Conservation (phyloP, 1,140 invertebrate species). For the Ridgeia piscesae region DNA sequence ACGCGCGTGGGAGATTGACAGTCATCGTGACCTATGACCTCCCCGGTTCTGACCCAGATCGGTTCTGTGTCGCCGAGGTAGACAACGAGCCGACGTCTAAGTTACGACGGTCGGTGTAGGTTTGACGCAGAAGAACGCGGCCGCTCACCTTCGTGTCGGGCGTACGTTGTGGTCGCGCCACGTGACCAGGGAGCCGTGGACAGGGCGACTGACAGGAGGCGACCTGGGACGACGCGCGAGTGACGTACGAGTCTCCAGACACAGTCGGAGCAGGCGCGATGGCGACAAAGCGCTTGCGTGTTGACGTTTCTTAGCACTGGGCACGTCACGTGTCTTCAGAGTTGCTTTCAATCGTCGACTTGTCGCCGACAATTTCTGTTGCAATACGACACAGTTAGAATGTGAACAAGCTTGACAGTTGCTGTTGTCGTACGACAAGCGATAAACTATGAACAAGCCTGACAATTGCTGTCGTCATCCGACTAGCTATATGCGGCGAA, state of each 20-base stretch:
- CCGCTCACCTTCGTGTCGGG: background rate
- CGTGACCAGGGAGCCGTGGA: background rate
- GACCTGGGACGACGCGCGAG: background rate
- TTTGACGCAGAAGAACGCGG: background rate
- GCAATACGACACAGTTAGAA: no score
- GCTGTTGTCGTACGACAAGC: background rate
- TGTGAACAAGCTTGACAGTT: background rate
- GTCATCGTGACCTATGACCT: background rate
- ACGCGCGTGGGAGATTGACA: background rate
- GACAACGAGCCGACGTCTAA: background rate
- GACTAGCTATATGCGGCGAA: no score
- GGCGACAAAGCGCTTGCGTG: background rate
- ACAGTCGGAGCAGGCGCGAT: no score
- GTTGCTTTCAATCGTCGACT: background rate
- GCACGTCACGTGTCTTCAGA: background rate
- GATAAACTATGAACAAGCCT: no score
- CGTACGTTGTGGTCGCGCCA: background rate
- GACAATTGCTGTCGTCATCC: no score
- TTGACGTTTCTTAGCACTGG: background rate
- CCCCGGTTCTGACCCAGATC: background rate
- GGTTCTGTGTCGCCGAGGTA: background rate
- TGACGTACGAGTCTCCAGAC: background rate
- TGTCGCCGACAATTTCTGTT: background rate
- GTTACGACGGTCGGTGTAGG: background rate
- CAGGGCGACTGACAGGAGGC: background rate